Evolutionary conservation across 2,888 invertebrate genomes (phyloP).

Genomic region (Epirrhoe alternata): DNA sequence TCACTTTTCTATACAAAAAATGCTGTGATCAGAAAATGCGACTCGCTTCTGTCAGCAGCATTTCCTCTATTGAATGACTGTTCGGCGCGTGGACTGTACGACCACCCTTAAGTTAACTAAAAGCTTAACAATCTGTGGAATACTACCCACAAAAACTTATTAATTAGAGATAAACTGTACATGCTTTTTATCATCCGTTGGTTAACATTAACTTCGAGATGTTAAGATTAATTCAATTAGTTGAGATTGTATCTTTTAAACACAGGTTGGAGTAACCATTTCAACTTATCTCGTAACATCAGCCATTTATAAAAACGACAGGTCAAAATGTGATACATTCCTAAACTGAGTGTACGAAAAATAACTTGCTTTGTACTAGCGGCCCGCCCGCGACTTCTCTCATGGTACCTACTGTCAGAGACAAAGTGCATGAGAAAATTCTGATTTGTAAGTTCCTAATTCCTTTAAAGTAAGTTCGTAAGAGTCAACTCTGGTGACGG

Average conservation of each 20-base stretch:
- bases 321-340: constrained; percentile 1
- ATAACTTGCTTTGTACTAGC: neutral
- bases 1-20: too few species aligned
- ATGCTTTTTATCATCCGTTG: constrained; percentile 9
- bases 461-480: too few species aligned
- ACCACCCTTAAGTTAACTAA: too few species aligned
- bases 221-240: constrained; percentile 28
- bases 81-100: too few species aligned
- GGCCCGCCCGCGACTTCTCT: too few species aligned
- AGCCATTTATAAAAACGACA: constrained; percentile 15
- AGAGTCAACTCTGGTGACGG: too few species aligned
- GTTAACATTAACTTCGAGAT: constrained; percentile 21
- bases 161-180: constrained; percentile 8
- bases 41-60: too few species aligned
- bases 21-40: too few species aligned
- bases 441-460: too few species aligned
- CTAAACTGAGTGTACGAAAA: neutral
- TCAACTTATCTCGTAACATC: constrained; percentile 19
- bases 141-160: neutral
- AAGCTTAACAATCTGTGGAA: neutral
- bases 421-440: too few species aligned
- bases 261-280: constrained; percentile 11
- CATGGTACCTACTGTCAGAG: too few species aligned
- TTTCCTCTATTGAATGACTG: too few species aligned
- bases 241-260: constrained; percentile 12